phyloP scores from a whole-genome alignment of 2,888 invertebrate genomes.

The Nipponacmea schrenckii region DNA sequence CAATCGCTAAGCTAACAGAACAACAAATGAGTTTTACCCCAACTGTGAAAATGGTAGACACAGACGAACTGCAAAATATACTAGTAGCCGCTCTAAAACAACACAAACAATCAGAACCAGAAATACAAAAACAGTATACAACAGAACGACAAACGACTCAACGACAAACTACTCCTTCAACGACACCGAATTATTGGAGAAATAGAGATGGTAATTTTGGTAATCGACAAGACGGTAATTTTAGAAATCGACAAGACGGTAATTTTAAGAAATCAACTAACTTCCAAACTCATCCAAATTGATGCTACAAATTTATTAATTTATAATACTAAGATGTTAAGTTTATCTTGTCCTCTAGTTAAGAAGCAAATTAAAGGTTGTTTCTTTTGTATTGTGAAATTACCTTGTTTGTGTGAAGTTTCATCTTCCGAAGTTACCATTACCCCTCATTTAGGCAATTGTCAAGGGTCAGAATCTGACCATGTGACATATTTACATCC shows the following conservation, averaged over 20 bases:
- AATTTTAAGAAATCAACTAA: not conserved
- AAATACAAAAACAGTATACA: no score
- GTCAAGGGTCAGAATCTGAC: not conserved
- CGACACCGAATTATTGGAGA: no score
- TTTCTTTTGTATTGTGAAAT: not conserved
- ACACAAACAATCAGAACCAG: not conserved
- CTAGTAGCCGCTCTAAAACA: not conserved
- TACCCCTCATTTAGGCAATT: not conserved
- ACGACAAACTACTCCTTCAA: no score
- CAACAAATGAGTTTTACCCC: not conserved
- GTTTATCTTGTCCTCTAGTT: not conserved
- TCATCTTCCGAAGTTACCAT: not conserved
- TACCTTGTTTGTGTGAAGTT: not conserved
- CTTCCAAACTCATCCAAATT: not conserved
- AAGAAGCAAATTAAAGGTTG: not conserved
- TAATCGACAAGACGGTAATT: no score
- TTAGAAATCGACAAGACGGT: no score
- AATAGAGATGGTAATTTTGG: no score
- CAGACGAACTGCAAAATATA: not conserved
- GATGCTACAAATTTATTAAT: not conserved
- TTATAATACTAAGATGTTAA: not conserved
- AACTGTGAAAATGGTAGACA: not conserved
- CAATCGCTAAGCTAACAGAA: not conserved
- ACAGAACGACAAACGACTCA: no score
- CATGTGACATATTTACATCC: not conserved